Evolutionary conservation across 2,888 invertebrate species (phyloP).

Genomic region (Eurytoma californica): DNA sequence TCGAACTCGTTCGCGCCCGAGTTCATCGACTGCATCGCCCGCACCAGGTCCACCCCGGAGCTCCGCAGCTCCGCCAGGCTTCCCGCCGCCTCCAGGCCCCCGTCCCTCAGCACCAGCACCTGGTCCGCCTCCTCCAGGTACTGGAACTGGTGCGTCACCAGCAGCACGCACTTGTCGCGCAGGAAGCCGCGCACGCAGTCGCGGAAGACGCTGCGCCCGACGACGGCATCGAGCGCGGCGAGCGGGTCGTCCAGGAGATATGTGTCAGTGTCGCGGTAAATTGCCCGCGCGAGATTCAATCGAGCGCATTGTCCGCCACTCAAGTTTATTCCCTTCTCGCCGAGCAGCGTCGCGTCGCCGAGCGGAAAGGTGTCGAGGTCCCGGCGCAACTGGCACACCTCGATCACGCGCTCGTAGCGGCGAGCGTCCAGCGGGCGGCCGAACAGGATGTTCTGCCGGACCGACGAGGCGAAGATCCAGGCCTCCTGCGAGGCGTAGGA

Average conservation of each 20-base stretch:
- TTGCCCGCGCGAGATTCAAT: slow-evolving; percentile 82
- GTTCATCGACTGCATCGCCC: slow-evolving; percentile 72
- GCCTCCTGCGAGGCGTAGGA: slow-evolving; percentile 89
- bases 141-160: slow-evolving; percentile 90
- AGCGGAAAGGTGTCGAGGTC: slow-evolving; percentile 85
- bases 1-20: slow-evolving; percentile 36
- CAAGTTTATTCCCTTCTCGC: slow-evolving; percentile 88
- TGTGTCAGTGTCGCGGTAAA: slow-evolving; percentile 84
- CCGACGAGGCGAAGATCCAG: slow-evolving; percentile 85
- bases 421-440: slow-evolving; percentile 66
- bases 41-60: slow-evolving; percentile 80
- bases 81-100: slow-evolving; percentile 78
- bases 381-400: slow-evolving; percentile 82
- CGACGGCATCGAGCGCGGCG: slow-evolving; percentile 84
- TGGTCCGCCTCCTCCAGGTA: slow-evolving; percentile 83
- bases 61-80: slow-evolving; percentile 78
- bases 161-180: slow-evolving; percentile 82
- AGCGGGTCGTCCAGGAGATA: slow-evolving; percentile 86
- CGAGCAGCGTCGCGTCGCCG: slow-evolving; percentile 86
- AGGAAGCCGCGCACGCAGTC: slow-evolving; percentile 80
- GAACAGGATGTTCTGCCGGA: slow-evolving; percentile 78
- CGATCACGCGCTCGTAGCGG: slow-evolving; percentile 76
- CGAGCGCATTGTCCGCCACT: slow-evolving; percentile 92
- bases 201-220: slow-evolving; percentile 83
- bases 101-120: slow-evolving; percentile 77